phyloP scores from a whole-genome alignment of 2,888 invertebrate species.

The Acanthosepion esculentum region DNA sequence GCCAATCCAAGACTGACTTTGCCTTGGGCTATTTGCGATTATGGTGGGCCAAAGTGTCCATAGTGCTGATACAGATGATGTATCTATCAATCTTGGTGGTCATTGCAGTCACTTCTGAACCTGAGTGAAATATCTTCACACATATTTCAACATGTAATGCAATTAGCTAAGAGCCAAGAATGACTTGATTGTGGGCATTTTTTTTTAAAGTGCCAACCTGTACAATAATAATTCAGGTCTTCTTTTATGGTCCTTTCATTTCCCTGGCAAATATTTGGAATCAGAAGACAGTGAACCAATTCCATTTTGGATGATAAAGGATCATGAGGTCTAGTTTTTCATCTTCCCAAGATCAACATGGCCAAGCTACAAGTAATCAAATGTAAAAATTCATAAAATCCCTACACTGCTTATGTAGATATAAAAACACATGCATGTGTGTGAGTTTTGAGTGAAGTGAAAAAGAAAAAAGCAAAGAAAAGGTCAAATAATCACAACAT shows the following conservation, averaged over 20 bases:
- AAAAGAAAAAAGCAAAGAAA: too few species aligned
- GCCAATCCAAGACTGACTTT: too few species aligned
- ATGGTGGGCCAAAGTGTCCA: too few species aligned
- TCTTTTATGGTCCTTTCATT: neutral
- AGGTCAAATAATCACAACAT: too few species aligned
- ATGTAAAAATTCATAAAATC: neutral
- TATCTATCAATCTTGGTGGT: too few species aligned
- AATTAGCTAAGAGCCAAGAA: neutral
- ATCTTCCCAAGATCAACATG: neutral
- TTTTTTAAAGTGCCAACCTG: neutral
- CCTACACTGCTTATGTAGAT: too few species aligned
- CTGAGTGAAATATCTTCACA: neutral
- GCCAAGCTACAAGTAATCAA: neutral
- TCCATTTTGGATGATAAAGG: neutral
- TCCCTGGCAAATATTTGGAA: neutral
- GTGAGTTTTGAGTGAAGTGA: too few species aligned
- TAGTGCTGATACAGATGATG: too few species aligned
- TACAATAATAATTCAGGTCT: neutral
- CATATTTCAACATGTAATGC: neutral
- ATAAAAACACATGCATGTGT: neutral
- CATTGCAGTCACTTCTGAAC: neutral
- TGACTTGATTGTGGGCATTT: neutral
- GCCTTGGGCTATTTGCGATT: too few species aligned
- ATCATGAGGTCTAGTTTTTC: neutral
- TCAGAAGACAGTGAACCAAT: neutral